Evolutionary conservation across 2,797 vertebrate genomes (phyloP).

Genomic region (Sebastes hubbsi): DNA sequence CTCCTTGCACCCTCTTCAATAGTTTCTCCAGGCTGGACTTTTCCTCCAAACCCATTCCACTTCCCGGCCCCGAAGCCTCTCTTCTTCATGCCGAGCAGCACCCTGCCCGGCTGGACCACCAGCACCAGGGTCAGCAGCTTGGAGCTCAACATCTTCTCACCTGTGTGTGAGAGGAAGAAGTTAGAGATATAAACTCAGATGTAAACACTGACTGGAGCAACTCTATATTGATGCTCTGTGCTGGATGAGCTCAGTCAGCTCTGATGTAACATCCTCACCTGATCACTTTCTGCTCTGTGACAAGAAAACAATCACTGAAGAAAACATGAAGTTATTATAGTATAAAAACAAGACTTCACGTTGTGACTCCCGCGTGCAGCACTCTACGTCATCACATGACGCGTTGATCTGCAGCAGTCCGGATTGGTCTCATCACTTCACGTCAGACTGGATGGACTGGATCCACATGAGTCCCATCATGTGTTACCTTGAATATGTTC

Average conservation of each 20-base stretch:
- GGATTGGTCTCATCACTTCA: background rate
- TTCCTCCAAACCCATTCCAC: constrained; percentile 98
- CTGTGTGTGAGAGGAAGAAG: constrained; percentile 2
- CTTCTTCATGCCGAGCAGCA: constrained; percentile 97
- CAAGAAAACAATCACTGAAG: rapidly evolving
- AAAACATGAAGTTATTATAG: background rate
- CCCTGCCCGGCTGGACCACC: constrained; percentile 86
- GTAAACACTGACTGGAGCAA: background rate
- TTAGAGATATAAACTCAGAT: background rate
- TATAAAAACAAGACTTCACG: background rate
- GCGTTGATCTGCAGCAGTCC: background rate
- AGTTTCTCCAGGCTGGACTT: constrained; percentile 89
- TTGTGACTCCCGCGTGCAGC: constrained; percentile 35
- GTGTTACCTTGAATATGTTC: constrained; percentile 64
- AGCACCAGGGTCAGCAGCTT: constrained; percentile 91
- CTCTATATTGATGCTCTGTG: background rate
- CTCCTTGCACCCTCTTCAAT: constrained; percentile 91
- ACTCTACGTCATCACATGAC: background rate
- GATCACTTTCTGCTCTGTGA: background rate
- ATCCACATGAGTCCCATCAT: rapidly evolving
- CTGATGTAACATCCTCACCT: background rate
- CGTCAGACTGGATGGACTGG: too few relatives aligned
- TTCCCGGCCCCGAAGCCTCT: constrained; percentile 91
- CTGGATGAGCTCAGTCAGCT: background rate
- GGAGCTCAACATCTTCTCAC: constrained; percentile 78